These are phyloP conservation scores for Ibidorhyncha struthersii DNA, from an alignment of 2,113 vertebrate genomes.

Conservation along the genomic window DNA sequence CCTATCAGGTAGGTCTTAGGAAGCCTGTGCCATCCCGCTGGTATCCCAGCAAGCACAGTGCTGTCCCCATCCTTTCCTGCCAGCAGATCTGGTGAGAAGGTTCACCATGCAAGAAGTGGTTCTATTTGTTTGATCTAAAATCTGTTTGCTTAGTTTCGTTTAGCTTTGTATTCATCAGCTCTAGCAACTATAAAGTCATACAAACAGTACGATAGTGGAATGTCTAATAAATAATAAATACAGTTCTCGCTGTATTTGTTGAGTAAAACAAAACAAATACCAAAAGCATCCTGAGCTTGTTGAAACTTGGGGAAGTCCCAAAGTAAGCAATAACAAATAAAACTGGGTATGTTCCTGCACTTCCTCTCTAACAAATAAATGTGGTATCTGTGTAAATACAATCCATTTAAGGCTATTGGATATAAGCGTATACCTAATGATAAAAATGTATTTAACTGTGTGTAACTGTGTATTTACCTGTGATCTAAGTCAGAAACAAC, in stretches of 20 bases:
- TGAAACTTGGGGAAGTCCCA: not conserved
- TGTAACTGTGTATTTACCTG: not conserved
- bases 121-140: not conserved
- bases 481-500: not conserved
- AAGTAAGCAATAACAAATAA: not conserved
- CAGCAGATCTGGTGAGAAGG: not conserved
- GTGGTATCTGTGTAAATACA: not conserved
- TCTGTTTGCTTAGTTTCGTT: not conserved
- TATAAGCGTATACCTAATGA: not conserved
- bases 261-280: not conserved
- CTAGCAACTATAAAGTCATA: not conserved
- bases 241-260: not conserved
- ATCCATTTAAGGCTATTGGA: not conserved
- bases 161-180: not conserved
- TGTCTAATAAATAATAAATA: not conserved
- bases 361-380: not conserved
- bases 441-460: not conserved
- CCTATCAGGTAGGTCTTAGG: not conserved
- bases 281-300: not conserved
- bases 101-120: not conserved
- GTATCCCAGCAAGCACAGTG: not conserved
- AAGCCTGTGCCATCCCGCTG: not conserved
- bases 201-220: not conserved
- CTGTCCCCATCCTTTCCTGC: not conserved
- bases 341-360: not conserved